Evolutionary conservation across 1,140 invertebrate species (phyloP), one percentile per base, ranked within the genome.

Genomic region (Lordiphosa collinella): DNA sequence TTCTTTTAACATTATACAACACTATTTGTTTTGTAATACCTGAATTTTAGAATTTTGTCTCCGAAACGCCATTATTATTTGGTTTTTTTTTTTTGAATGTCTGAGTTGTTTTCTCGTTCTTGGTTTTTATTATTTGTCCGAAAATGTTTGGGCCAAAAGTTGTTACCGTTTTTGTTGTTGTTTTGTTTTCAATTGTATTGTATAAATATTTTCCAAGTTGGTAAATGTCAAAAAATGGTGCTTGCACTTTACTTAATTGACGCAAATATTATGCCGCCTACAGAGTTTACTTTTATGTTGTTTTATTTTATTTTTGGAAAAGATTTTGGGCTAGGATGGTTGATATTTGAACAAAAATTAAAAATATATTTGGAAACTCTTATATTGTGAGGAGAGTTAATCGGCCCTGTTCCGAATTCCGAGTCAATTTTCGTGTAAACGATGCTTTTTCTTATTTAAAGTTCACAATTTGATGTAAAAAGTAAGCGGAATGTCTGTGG

Each of bases 1-100:
- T 65, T 54, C 47, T 52, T 51, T 53, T 79, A 84, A 84, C 79
- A 84, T 84, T 84, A 85, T 79, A 84, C 79, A 84, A 84, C 78
- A 69, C 78, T 84, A 84, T 66, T 65, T 87, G 74, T 84, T 55
- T 80, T 66, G 61, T 72, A 78, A 66, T 88, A 88, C 86, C 86
- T 88, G 86, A 88, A 86, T 88, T 88, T 88, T 88, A 88, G 86
- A 88, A 88, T 88, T 88, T 88, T 88, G 86, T 76, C 82, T 88
- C 86, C 86, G 86, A 88, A 88, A 88, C 80, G 74, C 80, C 64
- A 50, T 86, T 82, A 82, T 75, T 64, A n/a, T n/a, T n/a, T n/a
- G n/a, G n/a, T 65, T 55, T 82, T 63, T 65, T 18, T 62, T 38
- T 66, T 68, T 60, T 41, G 25, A 29, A 29, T 70, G 36, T 65